phyloP scores from a whole-genome alignment of 2,888 invertebrate species.

The Hetaerina titia region DNA sequence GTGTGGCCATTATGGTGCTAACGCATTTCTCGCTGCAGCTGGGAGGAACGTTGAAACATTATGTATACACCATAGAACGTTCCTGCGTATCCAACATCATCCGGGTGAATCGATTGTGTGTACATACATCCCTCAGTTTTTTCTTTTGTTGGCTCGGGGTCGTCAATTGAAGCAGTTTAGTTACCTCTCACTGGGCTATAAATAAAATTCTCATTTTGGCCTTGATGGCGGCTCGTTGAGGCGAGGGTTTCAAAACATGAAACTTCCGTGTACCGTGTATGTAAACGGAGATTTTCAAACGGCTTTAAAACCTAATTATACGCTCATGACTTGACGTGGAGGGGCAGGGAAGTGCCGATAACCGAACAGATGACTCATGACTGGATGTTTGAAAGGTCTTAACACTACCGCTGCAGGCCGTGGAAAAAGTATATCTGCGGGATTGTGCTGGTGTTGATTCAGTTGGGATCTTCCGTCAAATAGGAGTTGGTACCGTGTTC shows the following conservation, averaged over 20 bases:
- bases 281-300: neutral
- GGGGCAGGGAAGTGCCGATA: neutral
- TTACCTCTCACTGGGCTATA: neutral
- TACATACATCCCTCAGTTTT: neutral
- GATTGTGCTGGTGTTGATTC: neutral
- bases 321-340: neutral
- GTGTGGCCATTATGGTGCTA: no score
- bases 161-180: neutral
- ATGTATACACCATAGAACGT: no score
- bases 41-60: no score
- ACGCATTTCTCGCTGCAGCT: no score
- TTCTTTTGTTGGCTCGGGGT: neutral
- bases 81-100: no score
- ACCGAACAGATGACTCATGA: neutral
- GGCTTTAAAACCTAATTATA: conserved; percentile 4
- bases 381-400: neutral
- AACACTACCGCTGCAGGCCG: neutral
- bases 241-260: neutral
- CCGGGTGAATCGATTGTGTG: no score
- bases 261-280: neutral
- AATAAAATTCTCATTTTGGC: neutral
- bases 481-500: neutral
- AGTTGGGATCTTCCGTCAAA: neutral
- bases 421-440: neutral
- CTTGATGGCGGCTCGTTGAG: neutral